Evolutionary conservation across 2,113 vertebrate species (phyloP), one percentile per base, ranked within the genome.

Genomic region (Megaptera novaeangliae): DNA sequence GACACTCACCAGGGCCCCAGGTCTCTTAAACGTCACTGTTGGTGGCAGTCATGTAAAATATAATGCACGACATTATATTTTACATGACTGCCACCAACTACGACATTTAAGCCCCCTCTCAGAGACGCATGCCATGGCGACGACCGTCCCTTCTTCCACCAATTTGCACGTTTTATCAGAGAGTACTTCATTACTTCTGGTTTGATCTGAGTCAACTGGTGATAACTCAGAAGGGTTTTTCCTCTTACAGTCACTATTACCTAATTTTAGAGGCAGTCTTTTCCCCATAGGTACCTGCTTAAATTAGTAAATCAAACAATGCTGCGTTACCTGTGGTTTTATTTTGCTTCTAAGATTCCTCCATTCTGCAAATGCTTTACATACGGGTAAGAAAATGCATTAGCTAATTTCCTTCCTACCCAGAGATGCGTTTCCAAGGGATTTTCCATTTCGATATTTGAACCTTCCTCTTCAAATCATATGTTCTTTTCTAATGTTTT

Each of bases 401-500:
- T 44, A 44, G 12, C 36, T 41, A 36, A 87, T 49, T 46, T 46
- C n/a, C 41, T 82, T 69, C 23, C 63, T 49, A 66, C 27, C 36
- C 34, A 59, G 21, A 71, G 61, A 41, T 5, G 2, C 0, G 0
- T 18, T 84, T 34, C 4, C 1, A 78, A 64, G 29, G 39, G 0
- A 44, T 20, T 25, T 15, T n/a, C 18, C 7, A 5, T 66, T 44
- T 5, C 29, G 23, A 11, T 57, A 34, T 13, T 59, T 94, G 91
- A 75, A 59, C 18, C n/a, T 41, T 59, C 39, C 68, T 90, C 9
- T 81, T 88, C 71, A 81, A 78, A 44, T 8, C 93, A 12, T 4
- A 91, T 92, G 84, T 97, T 39, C 84, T 17, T 72, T 10, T 6
- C 72, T 55, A 20, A 25, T 1, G 52, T 9, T 83, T 15, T 96